Conservation (phyloP, 2,888 invertebrate species). For the Rhaphigaster nebulosa region DNA sequence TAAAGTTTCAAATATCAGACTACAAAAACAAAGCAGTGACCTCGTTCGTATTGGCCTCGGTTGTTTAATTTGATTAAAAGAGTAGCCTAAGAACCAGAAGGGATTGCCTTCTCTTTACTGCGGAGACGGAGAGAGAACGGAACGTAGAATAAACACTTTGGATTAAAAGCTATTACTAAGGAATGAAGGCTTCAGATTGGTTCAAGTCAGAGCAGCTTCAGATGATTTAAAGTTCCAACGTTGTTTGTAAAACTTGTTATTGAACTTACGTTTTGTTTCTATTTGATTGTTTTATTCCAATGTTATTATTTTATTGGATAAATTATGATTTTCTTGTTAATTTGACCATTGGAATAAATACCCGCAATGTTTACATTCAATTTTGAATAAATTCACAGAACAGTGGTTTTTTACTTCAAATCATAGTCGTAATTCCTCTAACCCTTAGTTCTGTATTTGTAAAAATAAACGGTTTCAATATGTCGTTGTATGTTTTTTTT, state of each 20-base stretch:
- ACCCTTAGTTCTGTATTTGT: no score
- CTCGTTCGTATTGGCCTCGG: not conserved
- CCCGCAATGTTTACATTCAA: no score
- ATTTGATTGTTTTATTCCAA: not conserved
- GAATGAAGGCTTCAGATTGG: conserved; percentile 1
- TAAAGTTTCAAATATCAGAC: not conserved
- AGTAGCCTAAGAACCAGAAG: not conserved
- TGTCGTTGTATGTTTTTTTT: no score
- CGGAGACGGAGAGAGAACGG: not conserved
- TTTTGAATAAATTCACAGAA: no score
- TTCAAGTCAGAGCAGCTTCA: not conserved
- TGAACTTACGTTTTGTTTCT: not conserved
- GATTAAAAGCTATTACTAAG: conserved; percentile 5
- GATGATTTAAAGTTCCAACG: not conserved
- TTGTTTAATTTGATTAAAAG: not conserved
- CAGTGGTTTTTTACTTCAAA: no score
- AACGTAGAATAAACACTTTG: not conserved
- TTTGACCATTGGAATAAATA: no score
- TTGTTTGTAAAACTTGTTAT: not conserved
- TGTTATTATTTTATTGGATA: not conserved
- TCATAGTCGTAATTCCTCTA: no score
- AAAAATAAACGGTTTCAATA: no score
- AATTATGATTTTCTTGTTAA: no score
- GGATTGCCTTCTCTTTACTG: not conserved
- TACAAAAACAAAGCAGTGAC: not conserved